These are phyloP conservation scores for Dryobates pubescens DNA, from an alignment of 2,797 vertebrate species.

Conservation along the genomic window DNA sequence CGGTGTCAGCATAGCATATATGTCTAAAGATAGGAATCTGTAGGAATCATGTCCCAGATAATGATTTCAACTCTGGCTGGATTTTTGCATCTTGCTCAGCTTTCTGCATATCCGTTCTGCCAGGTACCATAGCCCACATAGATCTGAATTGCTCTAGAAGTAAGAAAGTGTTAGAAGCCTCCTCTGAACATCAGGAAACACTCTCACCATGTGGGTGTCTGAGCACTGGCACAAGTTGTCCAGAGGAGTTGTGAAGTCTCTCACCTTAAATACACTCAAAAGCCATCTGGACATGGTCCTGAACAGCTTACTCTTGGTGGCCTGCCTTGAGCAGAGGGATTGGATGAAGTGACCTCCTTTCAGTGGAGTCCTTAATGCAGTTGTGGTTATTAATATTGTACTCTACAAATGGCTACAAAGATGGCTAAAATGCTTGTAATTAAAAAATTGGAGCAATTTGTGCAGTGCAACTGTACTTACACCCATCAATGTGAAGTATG, in stretches of 20 bases:
- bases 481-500: background rate
- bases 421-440: conserved; percentile 14
- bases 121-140: background rate
- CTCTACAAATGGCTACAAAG: background rate
- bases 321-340: too few species aligned
- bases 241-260: background rate
- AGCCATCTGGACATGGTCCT: background rate
- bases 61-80: too few species aligned
- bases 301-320: too few species aligned
- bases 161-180: background rate
- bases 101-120: background rate
- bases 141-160: background rate
- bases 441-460: background rate
- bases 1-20: background rate
- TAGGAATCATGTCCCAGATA: background rate
- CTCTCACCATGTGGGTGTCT: background rate
- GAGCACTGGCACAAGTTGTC: too few species aligned
- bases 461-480: background rate
- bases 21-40: background rate
- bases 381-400: background rate
- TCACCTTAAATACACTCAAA: background rate
- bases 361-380: conserved; percentile 8
- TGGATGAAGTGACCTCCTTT: background rate
- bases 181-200: background rate
- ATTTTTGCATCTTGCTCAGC: background rate